Evolutionary conservation across 2,797 vertebrate species (phyloP).

Genomic region (Trachurus trachurus): DNA sequence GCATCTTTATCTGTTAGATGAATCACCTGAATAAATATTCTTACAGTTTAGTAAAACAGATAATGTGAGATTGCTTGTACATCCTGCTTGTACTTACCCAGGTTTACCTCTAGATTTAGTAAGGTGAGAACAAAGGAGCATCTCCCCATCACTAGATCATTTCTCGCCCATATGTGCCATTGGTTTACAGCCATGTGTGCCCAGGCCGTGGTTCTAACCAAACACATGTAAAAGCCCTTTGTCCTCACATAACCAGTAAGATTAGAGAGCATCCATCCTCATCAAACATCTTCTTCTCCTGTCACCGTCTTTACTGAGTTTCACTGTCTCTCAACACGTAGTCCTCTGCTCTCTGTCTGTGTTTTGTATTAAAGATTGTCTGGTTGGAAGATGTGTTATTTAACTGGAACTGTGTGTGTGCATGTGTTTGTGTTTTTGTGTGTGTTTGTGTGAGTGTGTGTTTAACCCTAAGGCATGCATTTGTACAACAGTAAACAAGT

Average conservation of each 20-base stretch:
- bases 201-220: slow-evolving; percentile 19
- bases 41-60: too few species aligned
- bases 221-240: slow-evolving; percentile 9
- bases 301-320: slow-evolving; percentile 25
- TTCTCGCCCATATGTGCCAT: slow-evolving; percentile 24
- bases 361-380: slow-evolving; percentile 44
- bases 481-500: not conserved
- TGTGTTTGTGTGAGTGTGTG: not conserved
- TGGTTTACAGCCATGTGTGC: slow-evolving; percentile 49
- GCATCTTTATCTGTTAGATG: too few species aligned
- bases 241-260: slow-evolving; percentile 46
- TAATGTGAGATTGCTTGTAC: too few species aligned
- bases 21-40: too few species aligned
- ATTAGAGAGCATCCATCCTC: slow-evolving; percentile 32
- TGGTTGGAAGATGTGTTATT: slow-evolving; percentile 49
- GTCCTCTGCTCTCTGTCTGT: slow-evolving; percentile 7
- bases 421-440: not conserved
- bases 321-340: slow-evolving; percentile 28
- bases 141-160: not conserved
- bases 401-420: slow-evolving; percentile 14
- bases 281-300: slow-evolving; percentile 4
- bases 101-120: not conserved
- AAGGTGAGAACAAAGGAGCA: not conserved
- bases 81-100: not conserved
- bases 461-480: not conserved